Evolutionary conservation across 2,797 vertebrate genomes (phyloP).

Genomic region (Fratercula arctica): DNA sequence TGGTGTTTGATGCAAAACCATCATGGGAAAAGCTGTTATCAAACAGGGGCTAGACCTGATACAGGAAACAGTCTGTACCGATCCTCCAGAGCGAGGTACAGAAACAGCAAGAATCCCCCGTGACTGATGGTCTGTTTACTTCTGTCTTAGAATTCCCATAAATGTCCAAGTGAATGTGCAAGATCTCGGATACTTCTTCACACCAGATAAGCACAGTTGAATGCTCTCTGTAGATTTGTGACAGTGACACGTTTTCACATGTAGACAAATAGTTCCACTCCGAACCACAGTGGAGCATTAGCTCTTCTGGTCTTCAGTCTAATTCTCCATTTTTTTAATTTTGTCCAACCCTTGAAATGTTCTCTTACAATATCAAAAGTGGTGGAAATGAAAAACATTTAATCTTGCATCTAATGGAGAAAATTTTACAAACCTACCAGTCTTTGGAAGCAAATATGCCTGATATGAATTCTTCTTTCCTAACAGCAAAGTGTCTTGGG

Average conservation of each 20-base stretch:
- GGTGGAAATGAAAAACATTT: neutral
- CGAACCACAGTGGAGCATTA: neutral
- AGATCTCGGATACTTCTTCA: neutral
- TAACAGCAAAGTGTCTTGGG: neutral
- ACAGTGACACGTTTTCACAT: neutral
- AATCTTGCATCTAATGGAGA: neutral
- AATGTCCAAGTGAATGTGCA: neutral
- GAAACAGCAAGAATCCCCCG: neutral
- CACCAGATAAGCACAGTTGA: neutral
- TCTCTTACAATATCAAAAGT: neutral
- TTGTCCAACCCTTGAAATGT: neutral
- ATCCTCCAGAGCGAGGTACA: neutral
- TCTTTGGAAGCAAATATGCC: neutral
- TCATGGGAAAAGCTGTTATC: neutral
- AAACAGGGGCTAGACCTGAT: neutral
- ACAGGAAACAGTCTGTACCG: neutral
- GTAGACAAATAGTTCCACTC: neutral
- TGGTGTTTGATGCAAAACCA: neutral
- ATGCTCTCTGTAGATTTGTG: neutral
- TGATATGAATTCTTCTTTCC: neutral
- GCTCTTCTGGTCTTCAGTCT: neutral
- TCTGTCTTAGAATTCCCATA: neutral
- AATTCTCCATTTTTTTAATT: neutral
- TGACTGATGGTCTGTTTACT: neutral
- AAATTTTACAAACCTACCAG: neutral